These are phyloP conservation scores for Drosophila paranaensis DNA, from an alignment of 2,888 invertebrate species.

Conservation along the genomic window DNA sequence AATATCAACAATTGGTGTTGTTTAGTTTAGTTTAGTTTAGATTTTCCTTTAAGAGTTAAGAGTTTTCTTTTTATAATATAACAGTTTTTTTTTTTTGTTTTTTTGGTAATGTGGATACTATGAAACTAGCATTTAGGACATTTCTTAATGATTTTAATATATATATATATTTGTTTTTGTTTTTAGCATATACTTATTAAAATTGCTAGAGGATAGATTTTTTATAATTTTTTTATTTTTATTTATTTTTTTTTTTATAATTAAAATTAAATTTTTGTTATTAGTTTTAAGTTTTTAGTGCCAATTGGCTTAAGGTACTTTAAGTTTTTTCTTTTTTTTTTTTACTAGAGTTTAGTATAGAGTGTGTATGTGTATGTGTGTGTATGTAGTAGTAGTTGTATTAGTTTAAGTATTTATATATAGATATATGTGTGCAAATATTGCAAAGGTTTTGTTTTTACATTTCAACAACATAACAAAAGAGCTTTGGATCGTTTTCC, in stretches of 20 bases:
- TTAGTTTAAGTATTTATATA: conserved; percentile 37
- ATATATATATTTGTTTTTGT: conserved; percentile 23
- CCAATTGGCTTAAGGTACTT: conserved; percentile 85
- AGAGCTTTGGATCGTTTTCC: conserved; percentile 39
- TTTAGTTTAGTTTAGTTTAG: conserved; percentile 6
- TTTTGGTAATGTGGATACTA: conserved; percentile 49
- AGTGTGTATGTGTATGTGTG: conserved; percentile 28
- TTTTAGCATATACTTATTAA: conserved; percentile 33
- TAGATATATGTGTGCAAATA: conserved; percentile 71
- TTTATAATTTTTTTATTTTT: not conserved
- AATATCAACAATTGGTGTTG: conserved; percentile 73
- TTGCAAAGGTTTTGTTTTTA: conserved; percentile 63
- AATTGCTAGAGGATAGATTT: conserved; percentile 41
- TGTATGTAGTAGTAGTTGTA: conserved; percentile 26
- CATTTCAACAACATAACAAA: conserved; percentile 64
- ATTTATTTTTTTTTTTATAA: not conserved
- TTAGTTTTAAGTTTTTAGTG: conserved; percentile 78
- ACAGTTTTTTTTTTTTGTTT: conserved; percentile 39
- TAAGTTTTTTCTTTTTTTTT: conserved; percentile 71
- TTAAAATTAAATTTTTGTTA: conserved; percentile 55
- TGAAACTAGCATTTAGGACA: conserved; percentile 59
- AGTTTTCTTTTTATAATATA: conserved; percentile 46
- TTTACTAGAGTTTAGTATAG: conserved; percentile 39
- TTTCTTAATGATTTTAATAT: conserved; percentile 26
- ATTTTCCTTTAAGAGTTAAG: conserved; percentile 14